Conservation (phyloP, 2,797 vertebrate species). For the Sebastes minor region DNA sequence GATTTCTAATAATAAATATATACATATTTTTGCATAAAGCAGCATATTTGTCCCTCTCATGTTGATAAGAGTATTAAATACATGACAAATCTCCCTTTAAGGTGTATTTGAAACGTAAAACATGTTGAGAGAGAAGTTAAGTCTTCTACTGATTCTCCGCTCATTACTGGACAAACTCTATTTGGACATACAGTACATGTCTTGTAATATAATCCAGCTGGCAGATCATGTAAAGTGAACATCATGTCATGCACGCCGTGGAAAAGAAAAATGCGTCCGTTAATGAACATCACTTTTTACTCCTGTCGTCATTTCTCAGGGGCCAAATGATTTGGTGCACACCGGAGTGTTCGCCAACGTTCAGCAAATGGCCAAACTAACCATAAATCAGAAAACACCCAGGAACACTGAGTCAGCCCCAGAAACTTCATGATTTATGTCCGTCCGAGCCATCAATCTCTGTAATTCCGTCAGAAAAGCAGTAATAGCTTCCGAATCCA, state of each 20-base stretch:
- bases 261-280: slow-evolving; percentile 36
- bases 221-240: slow-evolving; percentile 10
- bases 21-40: no score
- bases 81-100: no score
- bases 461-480: slow-evolving; percentile 50
- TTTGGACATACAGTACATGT: background rate
- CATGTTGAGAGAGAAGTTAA: background rate
- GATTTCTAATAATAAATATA: no score
- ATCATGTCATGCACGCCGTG: slow-evolving; percentile 11
- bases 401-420: slow-evolving; percentile 66
- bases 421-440: slow-evolving; percentile 68
- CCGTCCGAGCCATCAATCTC: slow-evolving; percentile 54
- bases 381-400: slow-evolving; percentile 65
- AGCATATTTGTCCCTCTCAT: no score
- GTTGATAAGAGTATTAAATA: no score
- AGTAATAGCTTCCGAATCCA: slow-evolving; percentile 48
- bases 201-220: background rate
- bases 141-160: background rate
- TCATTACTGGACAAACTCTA: background rate
- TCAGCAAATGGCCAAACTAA: slow-evolving; percentile 65
- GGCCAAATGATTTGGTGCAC: slow-evolving; percentile 61
- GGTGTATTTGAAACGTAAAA: no score
- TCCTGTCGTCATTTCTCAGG: slow-evolving; percentile 52
- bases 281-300: slow-evolving; percentile 58
- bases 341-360: slow-evolving; percentile 59